These are phyloP conservation scores for Linyphia triangularis DNA, from an alignment of 2,888 invertebrate species.

Conservation along the genomic window DNA sequence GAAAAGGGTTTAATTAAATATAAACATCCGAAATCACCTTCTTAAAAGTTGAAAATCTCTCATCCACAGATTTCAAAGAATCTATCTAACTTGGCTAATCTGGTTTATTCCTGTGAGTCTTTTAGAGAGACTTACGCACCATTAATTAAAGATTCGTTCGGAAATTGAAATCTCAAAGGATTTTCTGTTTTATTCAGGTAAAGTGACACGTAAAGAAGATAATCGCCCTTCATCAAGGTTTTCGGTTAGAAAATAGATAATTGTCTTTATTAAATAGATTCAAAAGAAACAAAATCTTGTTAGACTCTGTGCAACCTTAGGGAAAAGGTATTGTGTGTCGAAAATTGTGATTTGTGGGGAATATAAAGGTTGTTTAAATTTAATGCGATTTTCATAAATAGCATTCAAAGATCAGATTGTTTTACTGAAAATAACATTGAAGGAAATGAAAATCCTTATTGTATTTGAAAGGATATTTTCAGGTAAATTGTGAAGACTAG, in stretches of 20 bases:
- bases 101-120: not conserved
- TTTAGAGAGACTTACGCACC: not conserved
- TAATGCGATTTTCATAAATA: not conserved
- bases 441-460: too few relatives aligned
- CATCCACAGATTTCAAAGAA: slow-evolving; percentile 3
- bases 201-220: not conserved
- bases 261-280: not conserved
- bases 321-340: not conserved
- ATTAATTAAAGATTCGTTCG: slow-evolving; percentile 27
- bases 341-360: too few relatives aligned
- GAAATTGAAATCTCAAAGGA: slow-evolving; percentile 18
- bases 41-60: not conserved
- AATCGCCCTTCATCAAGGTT: not conserved
- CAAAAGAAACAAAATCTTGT: not conserved
- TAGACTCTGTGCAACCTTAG: not conserved
- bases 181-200: not conserved
- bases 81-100: not conserved
- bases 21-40: slow-evolving; percentile 24
- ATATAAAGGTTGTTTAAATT: not conserved
- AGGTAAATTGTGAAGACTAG: too few relatives aligned
- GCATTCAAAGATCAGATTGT: too few relatives aligned
- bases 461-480: too few relatives aligned
- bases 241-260: not conserved
- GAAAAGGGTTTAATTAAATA: slow-evolving; percentile 18
- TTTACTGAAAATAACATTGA: not conserved